A percentile compares a stretch with the other conserved stretches of the same genome.
Evolutionary conservation across 2,888 invertebrate genomes (phyloP).

Genomic region (Yponomeuta sedellus): DNA sequence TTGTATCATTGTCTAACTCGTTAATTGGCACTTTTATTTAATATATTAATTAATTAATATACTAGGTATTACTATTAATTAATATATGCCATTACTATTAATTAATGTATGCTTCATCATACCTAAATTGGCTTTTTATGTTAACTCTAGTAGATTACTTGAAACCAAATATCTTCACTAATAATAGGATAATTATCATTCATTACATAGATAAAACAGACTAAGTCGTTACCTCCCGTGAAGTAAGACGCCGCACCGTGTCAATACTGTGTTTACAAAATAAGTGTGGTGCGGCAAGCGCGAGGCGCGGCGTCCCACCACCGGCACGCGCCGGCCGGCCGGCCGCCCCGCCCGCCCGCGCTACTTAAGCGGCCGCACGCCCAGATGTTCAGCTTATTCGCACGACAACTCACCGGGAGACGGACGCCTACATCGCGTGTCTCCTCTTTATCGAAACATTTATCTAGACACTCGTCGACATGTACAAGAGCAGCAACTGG

Average conservation of each 20-base stretch:
- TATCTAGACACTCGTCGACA: background rate
- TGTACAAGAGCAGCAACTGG: background rate
- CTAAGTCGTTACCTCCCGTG: background rate
- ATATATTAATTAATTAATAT: no score
- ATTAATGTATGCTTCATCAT: no score
- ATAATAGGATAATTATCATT: no score
- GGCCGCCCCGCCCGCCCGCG: slow-evolving; percentile 14
- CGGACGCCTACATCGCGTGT: background rate
- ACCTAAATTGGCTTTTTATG: no score
- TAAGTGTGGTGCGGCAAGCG: background rate
- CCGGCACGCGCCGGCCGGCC: slow-evolving; percentile 17
- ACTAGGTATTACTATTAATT: no score
- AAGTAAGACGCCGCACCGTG: background rate
- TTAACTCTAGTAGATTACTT: no score
- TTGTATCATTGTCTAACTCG: no score
- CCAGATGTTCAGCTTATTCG: background rate
- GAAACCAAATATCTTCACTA: no score
- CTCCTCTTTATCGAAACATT: background rate
- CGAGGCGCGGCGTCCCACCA: background rate
- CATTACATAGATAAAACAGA: no score
- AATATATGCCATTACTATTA: no score
- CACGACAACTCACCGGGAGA: slow-evolving; percentile 12
- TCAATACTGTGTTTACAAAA: background rate
- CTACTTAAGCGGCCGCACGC: background rate
- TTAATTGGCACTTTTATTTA: no score